phyloP scores from a whole-genome alignment of 1,140 invertebrate genomes.

The Globodera ellingtonae region DNA sequence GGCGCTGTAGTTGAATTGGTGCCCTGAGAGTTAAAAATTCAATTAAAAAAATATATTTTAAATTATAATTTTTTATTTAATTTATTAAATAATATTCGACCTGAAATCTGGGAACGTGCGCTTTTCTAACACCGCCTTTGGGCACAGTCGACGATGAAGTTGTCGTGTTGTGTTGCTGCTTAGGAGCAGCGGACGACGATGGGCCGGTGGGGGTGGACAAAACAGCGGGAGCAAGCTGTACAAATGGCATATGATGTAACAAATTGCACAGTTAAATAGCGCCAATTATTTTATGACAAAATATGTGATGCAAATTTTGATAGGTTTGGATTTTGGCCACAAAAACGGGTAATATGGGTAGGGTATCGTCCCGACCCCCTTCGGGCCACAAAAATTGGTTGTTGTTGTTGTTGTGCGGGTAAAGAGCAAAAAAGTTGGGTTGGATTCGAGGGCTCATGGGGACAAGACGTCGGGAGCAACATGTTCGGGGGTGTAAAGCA shows the following conservation, averaged over 20 bases:
- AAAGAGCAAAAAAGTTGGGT: too few relatives aligned
- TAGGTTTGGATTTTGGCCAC: background rate
- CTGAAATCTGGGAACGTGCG: constrained; percentile 6
- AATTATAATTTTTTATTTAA: too few relatives aligned
- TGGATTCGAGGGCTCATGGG: too few relatives aligned
- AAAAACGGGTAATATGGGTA: background rate
- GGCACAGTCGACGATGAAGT: background rate
- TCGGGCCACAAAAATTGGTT: too few relatives aligned
- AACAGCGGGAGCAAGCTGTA: background rate
- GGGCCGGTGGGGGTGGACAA: background rate
- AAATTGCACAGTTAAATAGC: too few relatives aligned
- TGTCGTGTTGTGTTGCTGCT: background rate
- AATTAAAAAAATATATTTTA: too few relatives aligned
- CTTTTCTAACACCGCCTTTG: background rate
- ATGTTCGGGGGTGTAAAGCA: too few relatives aligned
- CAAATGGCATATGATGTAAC: background rate
- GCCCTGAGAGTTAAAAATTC: background rate
- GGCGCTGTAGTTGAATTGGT: background rate
- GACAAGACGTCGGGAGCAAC: too few relatives aligned
- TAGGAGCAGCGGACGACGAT: background rate
- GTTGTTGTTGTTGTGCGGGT: too few relatives aligned
- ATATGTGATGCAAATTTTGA: background rate
- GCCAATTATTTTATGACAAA: too few relatives aligned
- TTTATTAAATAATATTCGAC: too few relatives aligned
- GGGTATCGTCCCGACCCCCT: too few relatives aligned